A percentile compares a stretch with the other conserved stretches of the same genome.
These are phyloP conservation scores for Lota lota DNA, from an alignment of 2,113 vertebrate genomes.

Conservation along the genomic window DNA sequence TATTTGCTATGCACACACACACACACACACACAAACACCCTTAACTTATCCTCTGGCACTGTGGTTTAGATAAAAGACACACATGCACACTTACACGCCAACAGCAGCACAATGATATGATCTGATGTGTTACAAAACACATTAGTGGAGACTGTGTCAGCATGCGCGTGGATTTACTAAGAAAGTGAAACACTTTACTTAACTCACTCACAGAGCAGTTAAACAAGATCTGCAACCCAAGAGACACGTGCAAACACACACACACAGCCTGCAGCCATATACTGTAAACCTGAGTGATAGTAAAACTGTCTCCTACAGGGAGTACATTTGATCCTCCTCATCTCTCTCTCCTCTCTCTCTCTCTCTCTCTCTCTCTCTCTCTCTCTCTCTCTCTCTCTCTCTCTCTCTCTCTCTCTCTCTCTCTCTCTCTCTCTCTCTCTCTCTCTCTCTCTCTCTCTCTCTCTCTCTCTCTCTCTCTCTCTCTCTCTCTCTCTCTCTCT, in stretches of 20 bases:
- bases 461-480: background rate
- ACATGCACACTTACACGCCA: background rate
- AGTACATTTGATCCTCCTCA: fast-evolving
- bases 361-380: slow-evolving; percentile 11
- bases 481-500: slow-evolving; percentile 14
- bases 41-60: no score
- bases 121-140: background rate
- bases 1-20: no score
- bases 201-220: slow-evolving; percentile 4
- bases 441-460: background rate
- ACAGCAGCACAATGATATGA: background rate
- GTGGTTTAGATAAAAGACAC: no score
- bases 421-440: background rate
- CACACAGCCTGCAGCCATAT: slow-evolving; percentile 6
- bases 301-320: slow-evolving; percentile 17
- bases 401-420: background rate
- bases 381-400: slow-evolving; percentile 12
- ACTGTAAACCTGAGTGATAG: background rate
- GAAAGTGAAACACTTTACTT: background rate
- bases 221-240: slow-evolving; percentile 6
- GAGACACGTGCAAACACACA: slow-evolving; percentile 1
- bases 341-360: background rate
- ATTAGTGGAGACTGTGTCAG: background rate
- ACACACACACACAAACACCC: no score
- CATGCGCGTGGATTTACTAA: no score